phyloP scores from a whole-genome alignment of 1,140 invertebrate species.

The Caenorhabditis tropicalis region DNA sequence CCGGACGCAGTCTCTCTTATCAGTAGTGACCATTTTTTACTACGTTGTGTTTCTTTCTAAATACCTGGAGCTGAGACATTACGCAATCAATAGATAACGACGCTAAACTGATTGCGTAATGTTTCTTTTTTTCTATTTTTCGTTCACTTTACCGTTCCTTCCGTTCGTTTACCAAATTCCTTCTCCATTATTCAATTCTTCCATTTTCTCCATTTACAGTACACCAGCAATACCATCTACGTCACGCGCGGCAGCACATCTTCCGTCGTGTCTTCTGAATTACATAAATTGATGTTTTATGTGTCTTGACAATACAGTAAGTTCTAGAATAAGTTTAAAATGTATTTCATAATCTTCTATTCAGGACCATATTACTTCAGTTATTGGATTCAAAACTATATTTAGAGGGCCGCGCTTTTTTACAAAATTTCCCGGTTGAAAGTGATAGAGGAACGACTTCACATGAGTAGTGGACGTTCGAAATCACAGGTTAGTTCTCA shows the following conservation, averaged over 20 bases:
- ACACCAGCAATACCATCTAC: background rate
- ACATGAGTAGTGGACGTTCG: conserved; percentile 40
- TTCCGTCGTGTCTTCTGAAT: conserved; percentile 12
- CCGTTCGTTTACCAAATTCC: background rate
- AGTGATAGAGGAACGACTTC: background rate
- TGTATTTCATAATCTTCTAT: background rate
- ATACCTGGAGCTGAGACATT: conserved; percentile 1
- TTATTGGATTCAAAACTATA: conserved; percentile 27
- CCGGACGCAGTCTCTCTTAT: conserved; percentile 19
- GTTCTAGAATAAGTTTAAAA: background rate
- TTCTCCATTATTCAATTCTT: background rate
- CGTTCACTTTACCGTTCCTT: background rate
- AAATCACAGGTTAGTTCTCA: background rate
- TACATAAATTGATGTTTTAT: conserved; percentile 37
- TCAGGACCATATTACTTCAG: conserved; percentile 33
- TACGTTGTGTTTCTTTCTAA: conserved; percentile 36
- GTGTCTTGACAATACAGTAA: conserved; percentile 40
- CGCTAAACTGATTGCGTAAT: background rate
- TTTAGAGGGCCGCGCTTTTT: conserved; percentile 33
- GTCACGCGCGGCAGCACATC: conserved; percentile 17
- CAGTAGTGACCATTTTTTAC: conserved; percentile 40
- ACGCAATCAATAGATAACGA: conserved; percentile 21
- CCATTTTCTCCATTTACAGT: background rate
- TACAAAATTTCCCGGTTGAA: conserved; percentile 33
- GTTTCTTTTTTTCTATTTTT: background rate